These are phyloP conservation scores for Diuraphis noxia DNA, from an alignment of 1,140 invertebrate genomes.

Conservation along the genomic window DNA sequence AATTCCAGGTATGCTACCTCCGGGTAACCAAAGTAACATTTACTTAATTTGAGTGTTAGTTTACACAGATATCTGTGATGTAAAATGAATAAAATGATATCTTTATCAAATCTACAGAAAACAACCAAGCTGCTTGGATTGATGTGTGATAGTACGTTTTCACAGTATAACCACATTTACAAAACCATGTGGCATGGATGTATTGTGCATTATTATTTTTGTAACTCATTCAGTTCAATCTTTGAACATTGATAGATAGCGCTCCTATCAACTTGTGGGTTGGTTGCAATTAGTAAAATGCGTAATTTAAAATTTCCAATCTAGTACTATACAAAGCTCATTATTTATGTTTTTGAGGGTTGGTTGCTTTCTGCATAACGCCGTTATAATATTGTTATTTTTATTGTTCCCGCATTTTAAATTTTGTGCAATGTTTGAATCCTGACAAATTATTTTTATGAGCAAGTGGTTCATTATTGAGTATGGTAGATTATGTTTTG, in stretches of 20 bases:
- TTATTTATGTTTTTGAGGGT: background rate
- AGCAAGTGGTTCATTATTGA: too few species aligned
- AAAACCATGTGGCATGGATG: background rate
- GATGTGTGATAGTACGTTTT: background rate
- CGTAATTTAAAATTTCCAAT: background rate
- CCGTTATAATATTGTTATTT: too few species aligned
- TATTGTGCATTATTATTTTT: background rate
- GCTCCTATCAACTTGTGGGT: background rate
- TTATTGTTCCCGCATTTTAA: too few species aligned
- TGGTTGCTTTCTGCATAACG: background rate
- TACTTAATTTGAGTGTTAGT: background rate
- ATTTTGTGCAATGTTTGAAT: too few species aligned
- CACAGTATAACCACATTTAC: background rate
- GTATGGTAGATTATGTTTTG: too few species aligned
- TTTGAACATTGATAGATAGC: background rate
- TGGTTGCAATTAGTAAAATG: background rate
- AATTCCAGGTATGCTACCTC: constrained; percentile 13
- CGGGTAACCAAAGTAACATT: background rate
- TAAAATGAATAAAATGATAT: background rate
- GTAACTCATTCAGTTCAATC: background rate
- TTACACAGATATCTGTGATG: too few species aligned
- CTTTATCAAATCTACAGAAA: background rate
- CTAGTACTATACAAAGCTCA: background rate
- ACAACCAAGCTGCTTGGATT: background rate
- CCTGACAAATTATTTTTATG: too few species aligned